Conservation (phyloP, 2,113 vertebrate genomes). For the Eolophus roseicapilla region DNA sequence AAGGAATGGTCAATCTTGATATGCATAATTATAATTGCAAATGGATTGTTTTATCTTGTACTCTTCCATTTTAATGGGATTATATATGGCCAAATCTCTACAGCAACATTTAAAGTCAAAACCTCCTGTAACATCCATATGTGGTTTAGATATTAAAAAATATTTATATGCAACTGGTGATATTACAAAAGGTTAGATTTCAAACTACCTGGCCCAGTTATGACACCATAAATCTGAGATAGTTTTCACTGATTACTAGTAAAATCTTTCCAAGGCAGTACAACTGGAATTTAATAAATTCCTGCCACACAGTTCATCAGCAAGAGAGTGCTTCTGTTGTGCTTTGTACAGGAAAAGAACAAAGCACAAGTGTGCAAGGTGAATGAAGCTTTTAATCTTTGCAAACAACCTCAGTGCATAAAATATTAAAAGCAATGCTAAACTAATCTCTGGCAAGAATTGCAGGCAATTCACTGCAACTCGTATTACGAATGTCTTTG, state of each 20-base stretch:
- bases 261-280: not conserved
- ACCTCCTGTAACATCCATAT: not conserved
- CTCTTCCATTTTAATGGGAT: constrained; percentile 42
- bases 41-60: constrained; percentile 2
- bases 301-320: not conserved
- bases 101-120: constrained; percentile 42
- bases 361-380: not conserved
- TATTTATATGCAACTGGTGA: constrained; percentile 23
- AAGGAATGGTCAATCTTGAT: constrained; percentile 21
- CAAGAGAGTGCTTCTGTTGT: not conserved
- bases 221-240: not conserved
- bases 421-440: constrained; percentile 60
- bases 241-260: not conserved
- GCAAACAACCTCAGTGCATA: constrained; percentile 24
- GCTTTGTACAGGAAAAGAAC: not conserved
- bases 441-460: constrained; percentile 41
- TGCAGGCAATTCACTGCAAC: constrained; percentile 33
- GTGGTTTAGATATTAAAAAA: constrained; percentile 1
- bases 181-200: constrained; percentile 17
- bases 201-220: not conserved
- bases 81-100: not conserved
- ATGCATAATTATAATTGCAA: constrained; percentile 42
- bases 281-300: not conserved
- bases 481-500: constrained; percentile 23
- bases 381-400: constrained; percentile 33